Evolutionary conservation across 2,797 vertebrate genomes (phyloP).

Genomic region (Alauda arvensis): DNA sequence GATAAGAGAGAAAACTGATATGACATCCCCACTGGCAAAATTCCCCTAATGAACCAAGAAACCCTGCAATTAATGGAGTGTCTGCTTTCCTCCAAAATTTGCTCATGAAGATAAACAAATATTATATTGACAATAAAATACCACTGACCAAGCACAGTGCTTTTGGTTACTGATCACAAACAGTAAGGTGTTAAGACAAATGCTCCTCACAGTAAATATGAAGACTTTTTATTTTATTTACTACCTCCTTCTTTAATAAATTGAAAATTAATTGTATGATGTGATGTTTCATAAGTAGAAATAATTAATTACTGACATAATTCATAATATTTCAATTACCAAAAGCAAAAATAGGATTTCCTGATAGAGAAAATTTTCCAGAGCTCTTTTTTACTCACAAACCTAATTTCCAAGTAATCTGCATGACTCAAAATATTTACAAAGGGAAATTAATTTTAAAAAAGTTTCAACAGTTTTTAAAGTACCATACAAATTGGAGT

Average conservation of each 20-base stretch:
- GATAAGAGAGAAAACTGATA: background rate
- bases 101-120: background rate
- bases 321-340: background rate
- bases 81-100: background rate
- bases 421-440: background rate
- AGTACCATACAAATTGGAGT: background rate
- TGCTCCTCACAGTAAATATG: background rate
- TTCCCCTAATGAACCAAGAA: background rate
- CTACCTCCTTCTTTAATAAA: background rate
- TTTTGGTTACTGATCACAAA: background rate
- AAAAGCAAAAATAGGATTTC: background rate
- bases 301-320: background rate
- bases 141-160: background rate
- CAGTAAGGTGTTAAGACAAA: background rate
- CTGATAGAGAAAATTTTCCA: background rate
- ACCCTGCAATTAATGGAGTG: background rate
- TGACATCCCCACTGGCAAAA: background rate
- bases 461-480: background rate
- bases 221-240: background rate
- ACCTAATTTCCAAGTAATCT: background rate
- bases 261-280: background rate
- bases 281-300: background rate
- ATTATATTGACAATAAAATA: background rate
- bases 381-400: background rate
- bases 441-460: background rate